A percentile compares a stretch with the other conserved stretches of the same genome.
phyloP scores from a whole-genome alignment of 2,113 vertebrate species.

The Nyctereutes procyonoides region DNA sequence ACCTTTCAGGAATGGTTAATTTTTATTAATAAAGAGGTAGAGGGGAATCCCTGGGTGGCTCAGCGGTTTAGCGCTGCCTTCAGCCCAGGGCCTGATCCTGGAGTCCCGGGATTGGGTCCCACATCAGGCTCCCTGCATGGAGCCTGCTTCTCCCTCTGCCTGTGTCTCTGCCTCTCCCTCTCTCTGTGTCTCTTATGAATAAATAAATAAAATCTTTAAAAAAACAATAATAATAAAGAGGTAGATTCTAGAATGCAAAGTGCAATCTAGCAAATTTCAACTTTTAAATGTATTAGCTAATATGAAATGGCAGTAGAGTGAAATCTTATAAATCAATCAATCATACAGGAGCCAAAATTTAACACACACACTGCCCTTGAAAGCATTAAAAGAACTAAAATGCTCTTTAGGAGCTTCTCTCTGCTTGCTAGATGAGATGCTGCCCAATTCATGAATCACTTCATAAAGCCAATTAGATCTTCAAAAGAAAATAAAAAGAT shows the following conservation, averaged over 20 bases:
- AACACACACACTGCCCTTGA: background rate
- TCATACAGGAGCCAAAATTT: background rate
- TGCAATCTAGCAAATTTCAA: background rate
- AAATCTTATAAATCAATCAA: background rate
- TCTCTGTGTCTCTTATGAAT: too few species aligned
- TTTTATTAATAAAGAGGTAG: background rate
- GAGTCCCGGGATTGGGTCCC: too few species aligned
- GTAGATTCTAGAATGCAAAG: background rate
- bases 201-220: too few species aligned
- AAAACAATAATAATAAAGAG: background rate
- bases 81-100: too few species aligned
- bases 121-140: too few species aligned
- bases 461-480: background rate
- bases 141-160: too few species aligned
- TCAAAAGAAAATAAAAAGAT: background rate
- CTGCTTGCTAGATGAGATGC: background rate
- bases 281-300: slow-evolving; percentile 33
- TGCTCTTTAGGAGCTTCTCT: background rate
- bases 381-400: background rate
- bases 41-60: background rate
- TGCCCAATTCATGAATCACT: background rate
- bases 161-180: too few species aligned
- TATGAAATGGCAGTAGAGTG: background rate
- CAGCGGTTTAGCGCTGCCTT: too few species aligned
- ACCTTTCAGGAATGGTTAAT: background rate